Base-by-base conservation (phyloP, 2,888 invertebrate genomes). In the Lepetodrilus schrolli region DNA sequence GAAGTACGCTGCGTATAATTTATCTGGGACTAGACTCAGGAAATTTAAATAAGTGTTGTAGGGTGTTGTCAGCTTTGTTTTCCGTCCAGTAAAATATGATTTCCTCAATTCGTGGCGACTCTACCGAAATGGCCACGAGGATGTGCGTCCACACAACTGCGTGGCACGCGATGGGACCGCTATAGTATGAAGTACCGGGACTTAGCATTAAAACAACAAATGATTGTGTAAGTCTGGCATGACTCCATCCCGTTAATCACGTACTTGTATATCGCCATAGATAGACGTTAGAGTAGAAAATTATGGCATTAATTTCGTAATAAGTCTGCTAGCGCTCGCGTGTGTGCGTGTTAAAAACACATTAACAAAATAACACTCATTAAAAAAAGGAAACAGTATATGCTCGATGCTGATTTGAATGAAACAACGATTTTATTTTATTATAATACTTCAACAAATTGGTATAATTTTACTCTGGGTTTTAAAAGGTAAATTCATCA, bases 11-110 rank as follows among this genome's bases (percentile, higher is more conserved):
- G 58, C 17, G 10, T 58, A 34, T 58, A 58, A 58, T 58, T 58
- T 30, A 58, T 26, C 58, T 34, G 2, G 26, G 30, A 30, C 58
- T n/a, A 30, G 17, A 58, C 30, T 58, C 58, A 58, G 58, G 58
- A 58, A 58, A 58, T 58, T 58, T 58, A 58, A 58, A 58, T 58
- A 30, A 58, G 58, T 58, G 58, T 26, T 30, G 30, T 58, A 58
- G 58, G 58, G 58, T 58, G 58, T 58, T 58, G 58, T 34, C 58
- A 58, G 30, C 17, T 7, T 58, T 58, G 58, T 30, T 58, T 58
- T 58, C 58, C 58, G 58, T 34, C 58, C 58, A 58, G 58, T 58
- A 30, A 58, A 58, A 58, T 58, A 58, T 58, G 26, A 58, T 58
- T 58, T 58, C 58, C 58, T 58, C 58, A 58, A 58, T 58, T 58